Evolutionary conservation across 2,113 vertebrate species (phyloP), one percentile per base, ranked within the genome.

Genomic region (Pseudorasbora parva): DNA sequence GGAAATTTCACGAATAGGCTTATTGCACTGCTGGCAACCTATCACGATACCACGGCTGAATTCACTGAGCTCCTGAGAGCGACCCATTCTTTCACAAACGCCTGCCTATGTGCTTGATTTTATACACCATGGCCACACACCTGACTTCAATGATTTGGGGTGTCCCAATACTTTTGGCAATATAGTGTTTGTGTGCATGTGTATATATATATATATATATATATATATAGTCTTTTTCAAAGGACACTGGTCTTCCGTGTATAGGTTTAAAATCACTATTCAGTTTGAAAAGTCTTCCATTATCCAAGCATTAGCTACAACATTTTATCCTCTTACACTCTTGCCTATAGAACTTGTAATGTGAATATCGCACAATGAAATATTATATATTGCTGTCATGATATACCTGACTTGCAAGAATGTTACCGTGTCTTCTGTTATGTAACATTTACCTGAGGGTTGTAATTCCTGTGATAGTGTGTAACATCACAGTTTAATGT

Each of bases 221-320:
- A n/a, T 1, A 59, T 17, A 68, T 5, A 33, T 2, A 43, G 19
- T 59, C 10, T 56, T 41, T 59, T 77, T 41, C 12, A 77, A 41
- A 59, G 12, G 2, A n/a, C 41, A 57, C 19, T 30, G 37, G 51
- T 83, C 59, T 68, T 51, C 72, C 82, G 57, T 33, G 56, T 64
- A 43, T 43, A 37, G 9, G 17, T 54, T 45, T 25, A 12, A 45
- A n/a, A 57, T 68, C 57, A 76, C 15, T 66, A 56, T 86, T 82
- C 4, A 82, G n/a, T 21, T n/a, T 10, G 21, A 60, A 12, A 72
- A 56, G 81, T 86, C 85, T 84, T 86, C 85, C 85, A 78, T 76
- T 75, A 72, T 80, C 15, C 27, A 78, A 51, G 27, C 25, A 51
- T 71, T 23, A 54, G 17, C 51, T 54, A n/a, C 23, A 25, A 68